These are phyloP conservation scores for Ammodytes marinus DNA, from an alignment of 2,113 vertebrate species.

Conservation along the genomic window DNA sequence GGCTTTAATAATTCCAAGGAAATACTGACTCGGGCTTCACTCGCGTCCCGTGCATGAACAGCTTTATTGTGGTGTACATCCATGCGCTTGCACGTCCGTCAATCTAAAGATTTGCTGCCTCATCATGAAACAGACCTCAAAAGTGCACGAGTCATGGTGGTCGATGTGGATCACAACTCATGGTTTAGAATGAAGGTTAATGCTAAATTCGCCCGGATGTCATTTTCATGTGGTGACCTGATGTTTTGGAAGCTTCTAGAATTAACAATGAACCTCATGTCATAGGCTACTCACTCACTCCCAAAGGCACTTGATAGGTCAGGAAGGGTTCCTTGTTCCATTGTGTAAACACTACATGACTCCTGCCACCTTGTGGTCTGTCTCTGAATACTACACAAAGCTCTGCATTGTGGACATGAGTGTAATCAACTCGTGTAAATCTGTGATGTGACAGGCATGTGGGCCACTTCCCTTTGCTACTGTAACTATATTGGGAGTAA, in stretches of 20 bases:
- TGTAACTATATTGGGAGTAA: neutral
- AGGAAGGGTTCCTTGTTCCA: neutral
- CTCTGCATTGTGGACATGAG: neutral
- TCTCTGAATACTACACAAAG: neutral
- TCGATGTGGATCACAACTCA: neutral
- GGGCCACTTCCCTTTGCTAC: constrained; percentile 1
- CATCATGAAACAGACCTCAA: neutral
- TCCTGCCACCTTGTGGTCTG: constrained; percentile 56
- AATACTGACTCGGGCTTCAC: constrained; percentile 58
- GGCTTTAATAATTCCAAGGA: constrained; percentile 20
- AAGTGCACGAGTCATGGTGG: constrained; percentile 1
- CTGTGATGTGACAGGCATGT: constrained; percentile 1
- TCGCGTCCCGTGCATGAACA: constrained; percentile 7
- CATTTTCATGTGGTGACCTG: constrained; percentile 1
- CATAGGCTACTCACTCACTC: neutral
- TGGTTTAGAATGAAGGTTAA: constrained; percentile 19
- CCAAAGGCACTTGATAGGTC: constrained; percentile 6
- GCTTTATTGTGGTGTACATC: constrained; percentile 37
- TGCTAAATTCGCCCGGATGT: constrained; percentile 13
- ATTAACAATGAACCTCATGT: neutral
- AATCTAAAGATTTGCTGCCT: constrained; percentile 2
- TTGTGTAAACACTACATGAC: neutral
- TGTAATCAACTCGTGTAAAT: neutral
- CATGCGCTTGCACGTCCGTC: neutral
- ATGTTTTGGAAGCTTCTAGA: constrained; percentile 23